Evolutionary conservation across 2,797 vertebrate genomes (phyloP).

Genomic region (Geotrypetes seraphini): DNA sequence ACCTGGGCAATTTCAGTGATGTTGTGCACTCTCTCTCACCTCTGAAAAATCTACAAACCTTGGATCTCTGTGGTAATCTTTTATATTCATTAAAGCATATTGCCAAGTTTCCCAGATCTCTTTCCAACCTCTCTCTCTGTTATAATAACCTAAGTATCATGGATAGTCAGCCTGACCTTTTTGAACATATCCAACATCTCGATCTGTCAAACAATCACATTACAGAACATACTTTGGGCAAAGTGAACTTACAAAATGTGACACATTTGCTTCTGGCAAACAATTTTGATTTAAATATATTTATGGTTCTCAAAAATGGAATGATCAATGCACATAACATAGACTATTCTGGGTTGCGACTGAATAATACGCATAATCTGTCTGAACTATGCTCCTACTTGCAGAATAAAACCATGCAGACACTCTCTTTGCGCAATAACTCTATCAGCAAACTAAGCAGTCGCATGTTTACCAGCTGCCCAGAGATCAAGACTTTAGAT

Average conservation of each 20-base stretch:
- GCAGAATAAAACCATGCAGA: fast-evolving
- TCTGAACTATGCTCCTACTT: slow-evolving; percentile 1
- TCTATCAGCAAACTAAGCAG: fast-evolving
- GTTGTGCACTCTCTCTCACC: neutral
- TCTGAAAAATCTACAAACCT: neutral
- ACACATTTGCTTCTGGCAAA: neutral
- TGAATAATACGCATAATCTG: fast-evolving
- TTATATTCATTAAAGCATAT: neutral
- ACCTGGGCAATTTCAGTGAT: neutral
- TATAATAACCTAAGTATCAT: slow-evolving; percentile 6
- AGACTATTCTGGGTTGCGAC: slow-evolving; percentile 11
- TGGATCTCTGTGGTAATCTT: slow-evolving; percentile 9
- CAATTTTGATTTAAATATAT: slow-evolving; percentile 7
- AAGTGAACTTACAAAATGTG: neutral
- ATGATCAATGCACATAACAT: neutral
- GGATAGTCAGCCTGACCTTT: neutral
- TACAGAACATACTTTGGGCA: neutral
- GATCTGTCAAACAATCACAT: slow-evolving; percentile 28
- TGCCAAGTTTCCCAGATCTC: neutral
- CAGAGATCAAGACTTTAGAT: neutral
- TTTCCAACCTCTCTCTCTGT: slow-evolving; percentile 10
- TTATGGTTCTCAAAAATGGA: neutral
- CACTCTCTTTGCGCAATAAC: neutral
- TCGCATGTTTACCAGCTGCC: fast-evolving
- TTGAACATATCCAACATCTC: neutral